Evolutionary conservation across 2,888 invertebrate genomes (phyloP).

Genomic region (Melanotus villosus): DNA sequence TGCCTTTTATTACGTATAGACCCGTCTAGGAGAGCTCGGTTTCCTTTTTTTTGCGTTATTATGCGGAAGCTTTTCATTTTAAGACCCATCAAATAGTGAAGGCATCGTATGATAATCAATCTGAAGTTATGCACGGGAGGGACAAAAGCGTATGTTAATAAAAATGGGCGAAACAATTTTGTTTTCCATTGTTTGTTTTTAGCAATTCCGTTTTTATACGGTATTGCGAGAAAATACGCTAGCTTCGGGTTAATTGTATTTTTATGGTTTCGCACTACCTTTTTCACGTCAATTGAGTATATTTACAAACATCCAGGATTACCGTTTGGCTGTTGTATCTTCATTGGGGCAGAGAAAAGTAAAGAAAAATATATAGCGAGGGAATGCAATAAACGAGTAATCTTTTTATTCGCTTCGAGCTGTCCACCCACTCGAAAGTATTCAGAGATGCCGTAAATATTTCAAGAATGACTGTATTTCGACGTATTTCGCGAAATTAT

Average conservation of each 20-base stretch:
- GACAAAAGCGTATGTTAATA: too few species aligned
- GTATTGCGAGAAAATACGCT: background rate
- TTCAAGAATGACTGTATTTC: conserved; percentile 19
- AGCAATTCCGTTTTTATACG: background rate
- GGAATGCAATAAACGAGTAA: conserved; percentile 27
- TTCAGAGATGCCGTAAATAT: conserved; percentile 33
- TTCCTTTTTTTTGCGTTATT: background rate
- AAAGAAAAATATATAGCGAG: conserved; percentile 10
- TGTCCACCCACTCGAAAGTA: conserved; percentile 31
- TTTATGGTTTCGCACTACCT: background rate
- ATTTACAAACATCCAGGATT: conserved; percentile 8
- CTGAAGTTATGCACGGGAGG: background rate
- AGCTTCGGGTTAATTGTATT: background rate
- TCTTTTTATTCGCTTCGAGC: conserved; percentile 33
- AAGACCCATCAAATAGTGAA: too few species aligned
- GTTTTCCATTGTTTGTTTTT: background rate
- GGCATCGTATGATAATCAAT: background rate
- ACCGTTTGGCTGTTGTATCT: background rate
- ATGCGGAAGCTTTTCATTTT: too few species aligned
- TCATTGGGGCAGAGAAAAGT: background rate
- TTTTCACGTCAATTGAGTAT: background rate
- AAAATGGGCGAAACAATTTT: background rate
- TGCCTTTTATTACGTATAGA: conserved; percentile 11
- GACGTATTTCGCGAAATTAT: conserved; percentile 17
- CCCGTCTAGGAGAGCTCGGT: background rate